phyloP scores from a whole-genome alignment of 2,113 vertebrate genomes.

The Sinocyclocheilus anophthalmus region DNA sequence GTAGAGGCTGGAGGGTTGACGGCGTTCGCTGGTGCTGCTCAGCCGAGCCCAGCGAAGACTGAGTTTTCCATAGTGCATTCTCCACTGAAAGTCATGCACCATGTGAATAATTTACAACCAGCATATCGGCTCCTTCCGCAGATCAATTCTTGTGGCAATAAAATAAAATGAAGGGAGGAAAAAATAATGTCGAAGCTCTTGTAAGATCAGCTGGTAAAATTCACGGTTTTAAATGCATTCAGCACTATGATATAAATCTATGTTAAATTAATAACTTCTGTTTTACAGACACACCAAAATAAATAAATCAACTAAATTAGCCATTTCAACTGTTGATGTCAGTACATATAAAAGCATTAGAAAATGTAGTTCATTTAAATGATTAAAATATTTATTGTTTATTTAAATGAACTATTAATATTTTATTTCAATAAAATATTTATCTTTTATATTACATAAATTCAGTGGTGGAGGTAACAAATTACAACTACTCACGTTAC shows the following conservation, averaged over 20 bases:
- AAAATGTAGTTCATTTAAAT: not conserved
- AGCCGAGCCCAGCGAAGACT: slow-evolving; percentile 40
- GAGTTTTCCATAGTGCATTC: slow-evolving; percentile 51
- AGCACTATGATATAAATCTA: not conserved
- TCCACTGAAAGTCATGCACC: slow-evolving; percentile 46
- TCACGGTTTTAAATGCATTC: not conserved
- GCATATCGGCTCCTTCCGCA: slow-evolving; percentile 44
- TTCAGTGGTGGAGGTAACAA: no score
- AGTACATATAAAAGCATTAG: not conserved
- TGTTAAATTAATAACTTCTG: not conserved
- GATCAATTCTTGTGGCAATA: slow-evolving; percentile 56
- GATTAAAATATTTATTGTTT: no score
- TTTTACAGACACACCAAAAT: not conserved
- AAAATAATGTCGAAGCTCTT: not conserved
- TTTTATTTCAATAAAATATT: no score
- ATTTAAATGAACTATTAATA: no score
- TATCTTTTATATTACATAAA: no score
- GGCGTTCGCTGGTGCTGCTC: slow-evolving; percentile 27
- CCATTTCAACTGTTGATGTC: not conserved
- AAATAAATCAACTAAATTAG: not conserved
- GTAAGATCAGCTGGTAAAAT: slow-evolving; percentile 21
- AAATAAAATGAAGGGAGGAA: slow-evolving; percentile 36
- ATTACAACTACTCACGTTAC: no score
- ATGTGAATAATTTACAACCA: slow-evolving; percentile 59
- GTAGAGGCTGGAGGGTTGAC: slow-evolving; percentile 32